These are phyloP conservation scores for Darwinula stevensoni DNA, from an alignment of 2,888 invertebrate genomes.

Conservation along the genomic window DNA sequence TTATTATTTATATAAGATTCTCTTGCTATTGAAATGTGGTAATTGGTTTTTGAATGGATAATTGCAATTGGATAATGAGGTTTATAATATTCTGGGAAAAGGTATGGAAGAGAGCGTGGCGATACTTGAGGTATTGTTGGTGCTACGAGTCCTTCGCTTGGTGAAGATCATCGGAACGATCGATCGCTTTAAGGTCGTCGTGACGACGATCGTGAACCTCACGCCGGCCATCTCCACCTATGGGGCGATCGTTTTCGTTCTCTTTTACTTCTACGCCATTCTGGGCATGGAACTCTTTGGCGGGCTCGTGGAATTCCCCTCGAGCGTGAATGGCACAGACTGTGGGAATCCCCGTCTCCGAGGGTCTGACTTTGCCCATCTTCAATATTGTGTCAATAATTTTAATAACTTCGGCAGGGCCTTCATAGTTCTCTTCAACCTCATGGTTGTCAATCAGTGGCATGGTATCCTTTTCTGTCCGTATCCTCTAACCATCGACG, in stretches of 20 bases:
- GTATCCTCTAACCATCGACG: too few relatives aligned
- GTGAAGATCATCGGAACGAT: constrained; percentile 18
- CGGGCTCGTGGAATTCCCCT: constrained; percentile 6
- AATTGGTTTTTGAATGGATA: too few relatives aligned
- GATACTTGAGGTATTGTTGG: constrained; percentile 18
- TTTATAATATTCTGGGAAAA: too few relatives aligned
- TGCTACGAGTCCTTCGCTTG: constrained; percentile 18
- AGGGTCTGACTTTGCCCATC: constrained; percentile 15
- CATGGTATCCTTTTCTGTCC: too few relatives aligned
- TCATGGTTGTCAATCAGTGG: constrained; percentile 23
- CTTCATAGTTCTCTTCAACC: constrained; percentile 18
- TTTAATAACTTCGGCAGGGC: constrained; percentile 18
- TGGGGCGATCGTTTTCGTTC: constrained; percentile 18
- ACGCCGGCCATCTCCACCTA: constrained; percentile 20
- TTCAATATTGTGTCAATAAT: constrained; percentile 20
- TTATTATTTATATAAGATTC: too few relatives aligned
- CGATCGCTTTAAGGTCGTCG: constrained; percentile 18
- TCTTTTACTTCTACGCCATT: constrained; percentile 19
- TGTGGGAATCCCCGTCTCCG: constrained; percentile 16
- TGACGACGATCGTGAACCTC: constrained; percentile 19
- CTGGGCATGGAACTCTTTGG: constrained; percentile 20
- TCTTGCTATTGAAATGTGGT: too few relatives aligned
- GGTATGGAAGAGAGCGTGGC: too few relatives aligned
- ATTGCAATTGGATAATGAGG: too few relatives aligned
- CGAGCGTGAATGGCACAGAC: not conserved